Evolutionary conservation across 2,797 vertebrate species (phyloP).

Genomic region (Characodon lateralis): DNA sequence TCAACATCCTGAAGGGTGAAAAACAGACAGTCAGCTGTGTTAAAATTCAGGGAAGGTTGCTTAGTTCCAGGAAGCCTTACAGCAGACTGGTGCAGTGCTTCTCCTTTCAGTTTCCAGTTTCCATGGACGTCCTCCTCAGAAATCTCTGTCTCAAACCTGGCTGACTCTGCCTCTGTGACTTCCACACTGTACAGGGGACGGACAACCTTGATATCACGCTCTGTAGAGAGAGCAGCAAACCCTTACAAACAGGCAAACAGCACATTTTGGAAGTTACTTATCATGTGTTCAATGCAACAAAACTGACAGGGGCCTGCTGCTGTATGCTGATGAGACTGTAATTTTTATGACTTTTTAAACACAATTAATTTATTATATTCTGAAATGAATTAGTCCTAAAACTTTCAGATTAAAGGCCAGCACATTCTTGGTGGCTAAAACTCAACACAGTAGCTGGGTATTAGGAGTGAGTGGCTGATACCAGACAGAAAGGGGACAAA

Average conservation of each 20-base stretch:
- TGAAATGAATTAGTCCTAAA: background rate
- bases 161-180: slow-evolving; percentile 92
- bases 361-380: background rate
- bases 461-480: background rate
- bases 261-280: background rate
- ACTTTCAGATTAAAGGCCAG: too few relatives aligned
- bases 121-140: slow-evolving; percentile 94
- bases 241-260: background rate
- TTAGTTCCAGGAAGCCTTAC: slow-evolving; percentile 33
- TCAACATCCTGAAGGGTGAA: slow-evolving; percentile 87
- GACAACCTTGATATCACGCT: slow-evolving; percentile 92
- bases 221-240: slow-evolving; percentile 63
- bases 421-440: background rate
- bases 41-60: background rate
- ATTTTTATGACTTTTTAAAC: background rate
- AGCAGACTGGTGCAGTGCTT: slow-evolving; percentile 78
- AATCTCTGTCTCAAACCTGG: slow-evolving; percentile 96
- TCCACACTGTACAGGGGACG: slow-evolving; percentile 94
- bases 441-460: background rate
- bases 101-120: slow-evolving; percentile 95
- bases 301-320: background rate
- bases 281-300: background rate
- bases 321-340: background rate
- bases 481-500: too few relatives aligned
- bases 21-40: background rate